A percentile compares a stretch with the other conserved stretches of the same genome.
These are phyloP conservation scores for Lagorchestes hirsutus DNA, from an alignment of 2,797 vertebrate species.

Conservation along the genomic window DNA sequence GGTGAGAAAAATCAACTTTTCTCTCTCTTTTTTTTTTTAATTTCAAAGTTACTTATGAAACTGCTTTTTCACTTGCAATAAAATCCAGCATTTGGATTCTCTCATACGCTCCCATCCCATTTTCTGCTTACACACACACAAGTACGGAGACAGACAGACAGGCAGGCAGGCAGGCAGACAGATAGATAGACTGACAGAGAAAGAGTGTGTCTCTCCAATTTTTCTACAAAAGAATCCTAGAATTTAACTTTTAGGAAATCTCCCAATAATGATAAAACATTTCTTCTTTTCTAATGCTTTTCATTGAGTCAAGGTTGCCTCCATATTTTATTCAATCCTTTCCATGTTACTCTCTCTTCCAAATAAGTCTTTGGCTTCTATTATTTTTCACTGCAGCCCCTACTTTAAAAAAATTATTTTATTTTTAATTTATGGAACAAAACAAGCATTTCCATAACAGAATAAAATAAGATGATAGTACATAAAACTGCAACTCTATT, in stretches of 20 bases:
- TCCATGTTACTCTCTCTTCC: neutral
- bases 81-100: neutral
- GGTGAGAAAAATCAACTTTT: constrained; percentile 21
- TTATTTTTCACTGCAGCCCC: neutral
- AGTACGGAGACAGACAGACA: too few species aligned
- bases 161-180: accelerated
- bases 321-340: neutral
- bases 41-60: neutral
- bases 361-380: neutral
- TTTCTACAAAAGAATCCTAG: constrained; percentile 28
- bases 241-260: constrained; percentile 23
- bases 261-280: constrained; percentile 27
- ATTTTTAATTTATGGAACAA: neutral
- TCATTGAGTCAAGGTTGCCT: neutral
- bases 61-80: constrained; percentile 18
- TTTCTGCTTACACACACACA: neutral
- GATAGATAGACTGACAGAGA: neutral
- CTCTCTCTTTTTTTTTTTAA: neutral
- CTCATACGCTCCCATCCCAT: too few species aligned
- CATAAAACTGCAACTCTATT: neutral
- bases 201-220: neutral
- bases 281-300: neutral
- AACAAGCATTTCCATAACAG: neutral
- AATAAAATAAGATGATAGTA: neutral
- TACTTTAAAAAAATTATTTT: neutral